Percentiles rank a stretch among this genome's conserved stretches.
phyloP scores from a whole-genome alignment of 2,113 vertebrate genomes.

The Laticauda laticaudata region DNA sequence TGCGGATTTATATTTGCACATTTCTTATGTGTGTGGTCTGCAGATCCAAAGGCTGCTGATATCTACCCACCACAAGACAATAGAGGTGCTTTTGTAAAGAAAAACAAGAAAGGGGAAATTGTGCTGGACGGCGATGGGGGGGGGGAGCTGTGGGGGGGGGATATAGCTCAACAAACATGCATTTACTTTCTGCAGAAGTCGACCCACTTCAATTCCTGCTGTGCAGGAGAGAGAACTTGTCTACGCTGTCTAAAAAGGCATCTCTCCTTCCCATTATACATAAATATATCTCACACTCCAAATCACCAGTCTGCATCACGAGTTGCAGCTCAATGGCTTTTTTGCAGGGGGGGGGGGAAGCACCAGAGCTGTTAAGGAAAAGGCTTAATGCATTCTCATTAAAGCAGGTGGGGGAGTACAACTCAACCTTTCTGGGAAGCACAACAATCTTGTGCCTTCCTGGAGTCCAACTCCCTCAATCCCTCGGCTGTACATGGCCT shows the following conservation, averaged over 20 bases:
- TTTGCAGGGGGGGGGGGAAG: constrained; percentile 40
- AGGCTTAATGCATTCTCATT: constrained; percentile 71
- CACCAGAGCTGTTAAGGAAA: constrained; percentile 63
- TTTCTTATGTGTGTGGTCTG: constrained; percentile 48
- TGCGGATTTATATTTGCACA: background rate
- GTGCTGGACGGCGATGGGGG: background rate
- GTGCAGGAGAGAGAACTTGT: constrained; percentile 59
- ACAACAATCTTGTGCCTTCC: constrained; percentile 58
- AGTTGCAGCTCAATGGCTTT: constrained; percentile 64
- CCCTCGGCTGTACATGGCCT: constrained; percentile 68
- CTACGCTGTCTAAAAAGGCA: constrained; percentile 65
- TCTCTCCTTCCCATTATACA: constrained; percentile 43
- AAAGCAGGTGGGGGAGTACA: constrained; percentile 54
- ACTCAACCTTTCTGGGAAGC: constrained; percentile 62
- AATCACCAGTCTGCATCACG: constrained; percentile 59
- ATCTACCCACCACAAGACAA: constrained; percentile 43
- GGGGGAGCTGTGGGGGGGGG: constrained; percentile 48
- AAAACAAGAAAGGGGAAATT: constrained; percentile 42
- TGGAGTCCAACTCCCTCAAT: constrained; percentile 59
- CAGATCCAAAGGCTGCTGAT: constrained; percentile 35
- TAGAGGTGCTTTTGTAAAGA: constrained; percentile 60
- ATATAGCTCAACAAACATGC: constrained; percentile 40
- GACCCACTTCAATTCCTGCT: constrained; percentile 68
- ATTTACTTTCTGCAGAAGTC: constrained; percentile 66
- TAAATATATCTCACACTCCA: constrained; percentile 56